A percentile compares a stretch with the other conserved stretches of the same genome.
Conservation (phyloP, 1,140 invertebrate species). For the Tetramorium simillimum region DNA sequence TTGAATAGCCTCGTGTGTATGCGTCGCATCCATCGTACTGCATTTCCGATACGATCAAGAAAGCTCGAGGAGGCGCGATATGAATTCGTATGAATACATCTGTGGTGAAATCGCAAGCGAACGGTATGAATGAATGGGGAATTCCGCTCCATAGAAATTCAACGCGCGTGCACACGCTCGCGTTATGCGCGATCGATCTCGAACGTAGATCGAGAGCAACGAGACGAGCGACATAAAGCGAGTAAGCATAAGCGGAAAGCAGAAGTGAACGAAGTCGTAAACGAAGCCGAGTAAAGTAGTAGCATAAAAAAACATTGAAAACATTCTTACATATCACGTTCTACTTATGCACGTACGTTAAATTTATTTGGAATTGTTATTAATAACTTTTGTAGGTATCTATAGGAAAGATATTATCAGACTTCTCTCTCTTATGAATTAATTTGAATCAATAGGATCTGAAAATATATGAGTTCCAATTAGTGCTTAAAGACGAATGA, state of each 20-base stretch:
- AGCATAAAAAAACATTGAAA: background rate
- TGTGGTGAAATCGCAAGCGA: slow-evolving; percentile 51
- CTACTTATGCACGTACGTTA: background rate
- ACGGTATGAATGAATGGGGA: slow-evolving; percentile 44
- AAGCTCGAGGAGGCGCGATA: slow-evolving; percentile 44
- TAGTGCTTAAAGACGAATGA: background rate
- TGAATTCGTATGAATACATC: slow-evolving; percentile 60
- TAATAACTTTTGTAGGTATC: background rate
- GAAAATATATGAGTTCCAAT: slow-evolving; percentile 75
- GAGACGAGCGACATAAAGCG: slow-evolving; percentile 28
- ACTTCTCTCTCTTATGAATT: slow-evolving; percentile 5
- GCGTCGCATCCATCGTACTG: slow-evolving; percentile 25
- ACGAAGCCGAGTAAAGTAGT: background rate
- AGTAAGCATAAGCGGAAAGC: slow-evolving; percentile 22
- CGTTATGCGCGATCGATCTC: slow-evolving; percentile 47
- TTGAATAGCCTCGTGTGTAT: slow-evolving; percentile 31
- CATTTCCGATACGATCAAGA: slow-evolving; percentile 52
- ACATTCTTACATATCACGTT: background rate
- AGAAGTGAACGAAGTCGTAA: slow-evolving; percentile 33
- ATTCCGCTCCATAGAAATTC: slow-evolving; percentile 48
- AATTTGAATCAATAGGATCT: slow-evolving; percentile 73
- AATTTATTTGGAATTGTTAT: background rate
- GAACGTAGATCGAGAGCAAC: slow-evolving; percentile 32
- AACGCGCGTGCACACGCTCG: slow-evolving; percentile 24
- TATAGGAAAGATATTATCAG: background rate